Conservation (phyloP, 2,888 invertebrate genomes). For the Tridacna crocea region DNA sequence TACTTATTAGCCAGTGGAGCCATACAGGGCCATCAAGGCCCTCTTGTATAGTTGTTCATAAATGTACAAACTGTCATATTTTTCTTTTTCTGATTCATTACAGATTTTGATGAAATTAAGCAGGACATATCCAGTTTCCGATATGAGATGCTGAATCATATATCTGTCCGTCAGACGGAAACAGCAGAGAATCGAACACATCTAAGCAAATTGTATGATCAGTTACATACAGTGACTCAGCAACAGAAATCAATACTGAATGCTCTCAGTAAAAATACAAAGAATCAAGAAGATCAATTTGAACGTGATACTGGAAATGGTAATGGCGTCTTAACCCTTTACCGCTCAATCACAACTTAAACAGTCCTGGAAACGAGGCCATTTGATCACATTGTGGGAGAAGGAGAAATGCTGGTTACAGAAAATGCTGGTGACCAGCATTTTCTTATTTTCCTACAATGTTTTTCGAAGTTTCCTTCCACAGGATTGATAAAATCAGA, state of each 20-base stretch:
- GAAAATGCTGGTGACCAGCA: no score
- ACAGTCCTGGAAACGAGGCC: no score
- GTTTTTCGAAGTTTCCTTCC: no score
- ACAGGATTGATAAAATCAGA: no score
- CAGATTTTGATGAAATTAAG: conserved; percentile 78
- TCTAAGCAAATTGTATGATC: conserved; percentile 51
- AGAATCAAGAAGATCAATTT: not conserved
- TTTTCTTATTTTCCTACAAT: no score
- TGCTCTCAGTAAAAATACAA: conserved; percentile 12
- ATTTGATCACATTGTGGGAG: no score
- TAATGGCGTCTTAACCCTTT: not conserved
- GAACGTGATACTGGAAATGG: conserved; percentile 9
- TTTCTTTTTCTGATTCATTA: not conserved
- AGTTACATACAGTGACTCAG: conserved; percentile 39
- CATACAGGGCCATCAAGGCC: no score
- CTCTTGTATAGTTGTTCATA: no score
- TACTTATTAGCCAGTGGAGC: no score
- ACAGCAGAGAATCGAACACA: conserved; percentile 53
- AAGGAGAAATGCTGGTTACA: no score
- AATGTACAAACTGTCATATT: not conserved
- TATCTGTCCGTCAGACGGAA: conserved; percentile 64
- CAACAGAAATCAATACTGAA: conserved; percentile 45
- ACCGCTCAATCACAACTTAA: no score
- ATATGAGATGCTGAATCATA: conserved; percentile 79
- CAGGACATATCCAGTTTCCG: conserved; percentile 81